A percentile compares a stretch with the other conserved stretches of the same genome.
These are phyloP conservation scores for Drosophila conformis DNA, from an alignment of 2,888 invertebrate species.

Conservation along the genomic window DNA sequence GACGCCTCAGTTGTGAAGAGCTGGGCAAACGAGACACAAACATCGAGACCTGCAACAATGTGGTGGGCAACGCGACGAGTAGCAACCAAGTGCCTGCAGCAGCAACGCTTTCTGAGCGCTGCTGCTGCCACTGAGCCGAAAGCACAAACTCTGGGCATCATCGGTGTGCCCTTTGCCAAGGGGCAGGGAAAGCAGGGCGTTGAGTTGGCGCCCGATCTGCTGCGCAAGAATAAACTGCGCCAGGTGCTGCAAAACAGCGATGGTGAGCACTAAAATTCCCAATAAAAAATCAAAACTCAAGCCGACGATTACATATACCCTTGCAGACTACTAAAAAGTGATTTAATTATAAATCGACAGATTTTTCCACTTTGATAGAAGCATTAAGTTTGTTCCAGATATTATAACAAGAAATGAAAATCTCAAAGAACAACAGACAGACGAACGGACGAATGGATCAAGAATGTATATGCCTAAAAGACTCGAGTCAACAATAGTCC, in stretches of 20 bases:
- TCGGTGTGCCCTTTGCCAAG: slow-evolving; percentile 93
- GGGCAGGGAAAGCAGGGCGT: slow-evolving; percentile 91
- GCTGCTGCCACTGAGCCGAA: slow-evolving; percentile 3
- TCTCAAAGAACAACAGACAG: background rate
- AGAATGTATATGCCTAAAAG: background rate
- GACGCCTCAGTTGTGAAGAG: slow-evolving; percentile 30
- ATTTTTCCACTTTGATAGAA: too few species aligned
- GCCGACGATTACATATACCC: background rate
- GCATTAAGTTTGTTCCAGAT: too few species aligned
- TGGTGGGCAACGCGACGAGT: slow-evolving; percentile 59
- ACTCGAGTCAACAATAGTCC: background rate
- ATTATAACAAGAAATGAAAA: background rate
- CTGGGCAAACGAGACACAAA: slow-evolving; percentile 13
- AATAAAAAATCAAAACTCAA: background rate
- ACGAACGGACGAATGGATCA: background rate
- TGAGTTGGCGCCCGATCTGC: slow-evolving; percentile 88
- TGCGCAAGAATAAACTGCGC: slow-evolving; percentile 89
- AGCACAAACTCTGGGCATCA: slow-evolving; percentile 87
- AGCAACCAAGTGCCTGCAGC: slow-evolving; percentile 27
- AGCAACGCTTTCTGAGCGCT: slow-evolving; percentile 13
- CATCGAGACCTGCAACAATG: slow-evolving; percentile 31
- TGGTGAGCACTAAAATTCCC: slow-evolving; percentile 85
- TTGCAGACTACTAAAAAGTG: background rate
- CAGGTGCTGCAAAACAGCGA: slow-evolving; percentile 87
- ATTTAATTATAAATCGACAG: background rate